phyloP scores from a whole-genome alignment of 1,140 invertebrate species.

The Lepidotrigona ventralis region DNA sequence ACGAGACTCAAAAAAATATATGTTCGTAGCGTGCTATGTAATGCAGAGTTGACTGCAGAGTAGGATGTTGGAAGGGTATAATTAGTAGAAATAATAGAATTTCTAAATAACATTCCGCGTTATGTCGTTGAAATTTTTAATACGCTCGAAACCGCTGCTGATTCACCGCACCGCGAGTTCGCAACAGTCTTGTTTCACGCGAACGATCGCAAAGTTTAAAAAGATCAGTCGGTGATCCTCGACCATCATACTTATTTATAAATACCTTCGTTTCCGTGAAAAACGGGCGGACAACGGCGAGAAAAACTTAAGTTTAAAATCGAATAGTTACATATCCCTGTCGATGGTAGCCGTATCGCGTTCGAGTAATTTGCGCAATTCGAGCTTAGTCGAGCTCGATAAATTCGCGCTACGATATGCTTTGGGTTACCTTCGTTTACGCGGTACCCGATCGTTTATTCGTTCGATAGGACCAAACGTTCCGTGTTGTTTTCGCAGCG shows the following conservation, averaged over 20 bases:
- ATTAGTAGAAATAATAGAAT: conserved; percentile 31
- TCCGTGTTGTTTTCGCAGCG: conserved; percentile 11
- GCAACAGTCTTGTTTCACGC: background rate
- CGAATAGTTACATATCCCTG: background rate
- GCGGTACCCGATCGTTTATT: conserved; percentile 22
- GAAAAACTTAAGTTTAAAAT: background rate
- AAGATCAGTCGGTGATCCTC: background rate
- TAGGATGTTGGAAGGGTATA: background rate
- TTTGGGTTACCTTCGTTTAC: conserved; percentile 31
- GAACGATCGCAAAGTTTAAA: background rate
- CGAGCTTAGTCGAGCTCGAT: conserved; percentile 41
- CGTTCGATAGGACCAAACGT: background rate
- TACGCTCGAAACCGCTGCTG: background rate
- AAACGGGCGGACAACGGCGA: background rate
- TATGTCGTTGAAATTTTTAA: background rate
- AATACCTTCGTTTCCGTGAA: background rate
- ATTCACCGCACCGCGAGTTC: background rate
- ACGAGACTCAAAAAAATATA: background rate
- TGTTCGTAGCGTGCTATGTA: background rate
- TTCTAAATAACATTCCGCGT: conserved; percentile 11
- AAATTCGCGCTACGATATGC: conserved; percentile 44
- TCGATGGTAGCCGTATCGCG: conserved; percentile 18
- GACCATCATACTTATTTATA: background rate
- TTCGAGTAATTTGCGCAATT: conserved; percentile 18
- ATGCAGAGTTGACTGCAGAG: background rate